phyloP scores from a whole-genome alignment of 2,888 invertebrate genomes.

The Geotrupes spiniger region DNA sequence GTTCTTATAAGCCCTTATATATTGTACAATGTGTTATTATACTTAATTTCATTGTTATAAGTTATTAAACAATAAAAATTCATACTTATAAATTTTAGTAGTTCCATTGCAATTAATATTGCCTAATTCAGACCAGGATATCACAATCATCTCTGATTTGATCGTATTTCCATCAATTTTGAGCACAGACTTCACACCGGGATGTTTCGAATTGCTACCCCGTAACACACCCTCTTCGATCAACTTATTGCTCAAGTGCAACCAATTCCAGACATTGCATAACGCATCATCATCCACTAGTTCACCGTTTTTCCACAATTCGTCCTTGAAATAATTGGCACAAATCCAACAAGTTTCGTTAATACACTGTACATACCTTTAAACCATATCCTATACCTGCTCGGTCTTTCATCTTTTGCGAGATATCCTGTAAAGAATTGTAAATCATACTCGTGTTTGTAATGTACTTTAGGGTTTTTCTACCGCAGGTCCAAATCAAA shows the following conservation, averaged over 20 bases:
- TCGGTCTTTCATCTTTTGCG: slow-evolving; percentile 67
- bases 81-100: slow-evolving; percentile 57
- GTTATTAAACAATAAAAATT: no score
- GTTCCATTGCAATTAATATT: slow-evolving; percentile 52
- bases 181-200: slow-evolving; percentile 58
- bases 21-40: no score
- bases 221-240: slow-evolving; percentile 64
- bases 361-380: slow-evolving; percentile 58
- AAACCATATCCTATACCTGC: slow-evolving; percentile 76
- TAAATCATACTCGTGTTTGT: slow-evolving; percentile 56
- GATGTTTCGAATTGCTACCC: slow-evolving; percentile 60
- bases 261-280: slow-evolving; percentile 81
- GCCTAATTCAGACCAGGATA: slow-evolving; percentile 65
- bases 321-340: slow-evolving; percentile 55
- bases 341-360: not conserved
- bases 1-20: no score
- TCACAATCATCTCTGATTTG: slow-evolving; percentile 62
- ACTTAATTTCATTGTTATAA: no score
- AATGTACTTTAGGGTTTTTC: slow-evolving; percentile 61
- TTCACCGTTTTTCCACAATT: slow-evolving; percentile 76
- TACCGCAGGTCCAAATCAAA: slow-evolving; percentile 74
- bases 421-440: slow-evolving; percentile 64
- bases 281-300: slow-evolving; percentile 72
- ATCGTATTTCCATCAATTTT: slow-evolving; percentile 52
- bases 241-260: slow-evolving; percentile 67